These are phyloP conservation scores for Collichthys lucidus DNA, from an alignment of 2,113 vertebrate genomes.

Conservation along the genomic window DNA sequence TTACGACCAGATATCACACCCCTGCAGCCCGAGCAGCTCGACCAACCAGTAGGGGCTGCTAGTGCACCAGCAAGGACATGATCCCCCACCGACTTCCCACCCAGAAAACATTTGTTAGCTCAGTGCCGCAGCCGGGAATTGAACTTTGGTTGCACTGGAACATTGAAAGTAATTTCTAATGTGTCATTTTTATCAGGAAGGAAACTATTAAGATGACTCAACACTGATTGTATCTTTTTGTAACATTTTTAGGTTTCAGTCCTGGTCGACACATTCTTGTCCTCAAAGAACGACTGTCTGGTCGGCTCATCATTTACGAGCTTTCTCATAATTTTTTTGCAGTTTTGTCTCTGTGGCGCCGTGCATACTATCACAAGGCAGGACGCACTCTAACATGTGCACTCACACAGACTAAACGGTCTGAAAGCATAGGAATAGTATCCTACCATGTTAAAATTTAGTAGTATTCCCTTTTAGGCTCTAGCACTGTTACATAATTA, in stretches of 20 bases:
- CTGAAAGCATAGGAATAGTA: conserved; percentile 28
- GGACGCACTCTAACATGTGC: conserved; percentile 41
- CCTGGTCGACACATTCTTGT: background rate
- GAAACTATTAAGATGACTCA: background rate
- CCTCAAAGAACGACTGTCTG: too few relatives aligned
- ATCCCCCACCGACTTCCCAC: conserved; percentile 1
- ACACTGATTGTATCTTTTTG: background rate
- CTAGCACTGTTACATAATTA: conserved; percentile 49
- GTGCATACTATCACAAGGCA: conserved; percentile 9
- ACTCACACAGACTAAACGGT: conserved; percentile 52
- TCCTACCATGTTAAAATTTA: conserved; percentile 22
- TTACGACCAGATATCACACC: background rate
- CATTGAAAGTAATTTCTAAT: background rate
- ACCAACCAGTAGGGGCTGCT: conserved; percentile 10
- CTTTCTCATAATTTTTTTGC: conserved; percentile 10
- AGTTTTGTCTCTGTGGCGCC: conserved; percentile 7
- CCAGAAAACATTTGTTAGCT: background rate
- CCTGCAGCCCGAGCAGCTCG: background rate
- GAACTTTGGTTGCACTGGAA: background rate
- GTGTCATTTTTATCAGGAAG: conserved; percentile 1
- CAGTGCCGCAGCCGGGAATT: background rate
- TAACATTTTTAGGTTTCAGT: background rate
- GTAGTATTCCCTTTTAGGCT: conserved; percentile 30
- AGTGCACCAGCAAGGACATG: conserved; percentile 1
- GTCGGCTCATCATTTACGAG: conserved; percentile 15